These are phyloP conservation scores for Clitarchus hookeri DNA, from an alignment of 2,888 invertebrate genomes.

Conservation along the genomic window DNA sequence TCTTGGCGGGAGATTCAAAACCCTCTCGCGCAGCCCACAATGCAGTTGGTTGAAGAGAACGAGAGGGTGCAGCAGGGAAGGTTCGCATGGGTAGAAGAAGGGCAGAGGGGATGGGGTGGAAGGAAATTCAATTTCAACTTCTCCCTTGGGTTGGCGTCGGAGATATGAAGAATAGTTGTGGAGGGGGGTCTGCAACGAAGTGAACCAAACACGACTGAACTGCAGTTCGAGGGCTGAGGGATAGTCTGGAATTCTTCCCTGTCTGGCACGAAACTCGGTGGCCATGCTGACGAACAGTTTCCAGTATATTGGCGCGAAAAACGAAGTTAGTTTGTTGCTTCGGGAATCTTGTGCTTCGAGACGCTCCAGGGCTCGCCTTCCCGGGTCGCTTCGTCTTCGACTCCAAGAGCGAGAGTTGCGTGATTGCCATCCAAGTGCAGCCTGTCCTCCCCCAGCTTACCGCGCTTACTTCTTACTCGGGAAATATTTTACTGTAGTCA, in stretches of 20 bases:
- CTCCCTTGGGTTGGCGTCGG: slow-evolving; percentile 9
- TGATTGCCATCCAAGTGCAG: too few species aligned
- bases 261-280: background rate
- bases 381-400: background rate
- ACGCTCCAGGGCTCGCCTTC: too few species aligned
- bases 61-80: background rate
- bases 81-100: too few species aligned
- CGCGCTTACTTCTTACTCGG: too few species aligned
- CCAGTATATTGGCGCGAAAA: background rate
- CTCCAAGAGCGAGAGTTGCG: background rate
- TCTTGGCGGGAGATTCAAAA: slow-evolving; percentile 14
- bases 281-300: background rate
- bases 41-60: background rate
- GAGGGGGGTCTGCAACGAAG: background rate
- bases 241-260: background rate
- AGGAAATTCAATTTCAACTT: slow-evolving; percentile 14
- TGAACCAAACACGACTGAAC: background rate
- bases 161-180: background rate
- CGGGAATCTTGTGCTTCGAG: background rate
- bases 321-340: background rate
- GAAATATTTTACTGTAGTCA: too few species aligned
- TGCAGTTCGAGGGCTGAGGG: background rate
- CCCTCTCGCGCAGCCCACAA: background rate
- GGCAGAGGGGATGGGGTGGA: background rate
- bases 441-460: too few species aligned